Percentiles rank a stretch among this genome's conserved stretches.
These are phyloP conservation scores for Atlantisia rogersi DNA, from an alignment of 2,113 vertebrate genomes.

Conservation along the genomic window DNA sequence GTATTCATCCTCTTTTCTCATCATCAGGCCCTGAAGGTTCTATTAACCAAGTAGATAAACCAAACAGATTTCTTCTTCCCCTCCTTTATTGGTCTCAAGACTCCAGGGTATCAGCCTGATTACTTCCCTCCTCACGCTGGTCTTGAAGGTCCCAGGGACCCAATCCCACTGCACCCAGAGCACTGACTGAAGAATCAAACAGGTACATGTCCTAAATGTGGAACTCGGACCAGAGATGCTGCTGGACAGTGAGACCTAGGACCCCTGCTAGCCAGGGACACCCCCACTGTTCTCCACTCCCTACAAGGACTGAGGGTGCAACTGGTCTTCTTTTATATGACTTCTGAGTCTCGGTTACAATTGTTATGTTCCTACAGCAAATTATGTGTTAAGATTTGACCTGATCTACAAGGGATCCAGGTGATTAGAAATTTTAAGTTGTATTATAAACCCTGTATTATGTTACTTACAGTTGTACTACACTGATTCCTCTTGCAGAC, in stretches of 20 bases:
- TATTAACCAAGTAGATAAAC: background rate
- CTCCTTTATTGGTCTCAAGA: background rate
- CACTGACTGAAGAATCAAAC: background rate
- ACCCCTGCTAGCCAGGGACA: background rate
- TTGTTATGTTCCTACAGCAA: background rate
- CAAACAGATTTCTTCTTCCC: background rate
- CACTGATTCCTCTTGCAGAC: background rate
- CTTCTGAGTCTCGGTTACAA: background rate
- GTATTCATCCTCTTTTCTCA: background rate
- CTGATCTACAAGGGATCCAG: background rate
- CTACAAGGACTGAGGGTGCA: background rate
- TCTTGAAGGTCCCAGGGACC: background rate
- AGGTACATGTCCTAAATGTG: background rate
- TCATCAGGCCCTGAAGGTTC: background rate
- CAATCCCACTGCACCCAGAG: background rate
- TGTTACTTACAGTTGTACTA: background rate
- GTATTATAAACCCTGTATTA: background rate
- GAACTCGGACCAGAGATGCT: background rate
- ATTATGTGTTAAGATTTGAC: background rate
- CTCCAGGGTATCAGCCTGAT: background rate
- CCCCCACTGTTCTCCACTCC: rapidly evolving
- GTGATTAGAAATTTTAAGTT: background rate
- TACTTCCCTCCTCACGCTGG: background rate
- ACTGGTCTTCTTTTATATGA: background rate
- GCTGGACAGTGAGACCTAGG: background rate